phyloP scores from a whole-genome alignment of 2,888 invertebrate species.

The Eupelmus urozonus region DNA sequence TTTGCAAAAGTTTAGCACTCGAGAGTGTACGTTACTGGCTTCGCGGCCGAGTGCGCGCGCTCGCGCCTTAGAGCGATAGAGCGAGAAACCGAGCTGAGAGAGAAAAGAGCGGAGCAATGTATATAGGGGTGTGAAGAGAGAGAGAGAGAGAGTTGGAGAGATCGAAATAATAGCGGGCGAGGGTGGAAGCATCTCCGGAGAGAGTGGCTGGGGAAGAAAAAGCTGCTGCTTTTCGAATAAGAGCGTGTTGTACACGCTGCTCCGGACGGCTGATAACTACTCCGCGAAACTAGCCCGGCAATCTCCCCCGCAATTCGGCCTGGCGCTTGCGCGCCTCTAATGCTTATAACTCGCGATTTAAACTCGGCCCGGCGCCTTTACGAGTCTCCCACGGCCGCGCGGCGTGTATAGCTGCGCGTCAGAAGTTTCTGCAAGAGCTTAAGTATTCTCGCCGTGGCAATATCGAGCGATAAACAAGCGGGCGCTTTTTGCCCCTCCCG shows the following conservation, averaged over 20 bases:
- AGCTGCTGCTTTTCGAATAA: too few species aligned
- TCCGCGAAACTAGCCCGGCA: conserved; percentile 16
- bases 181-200: not conserved
- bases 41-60: not conserved
- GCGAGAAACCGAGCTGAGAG: not conserved
- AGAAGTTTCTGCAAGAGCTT: conserved; percentile 21
- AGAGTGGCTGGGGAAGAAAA: not conserved
- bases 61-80: conserved; percentile 18
- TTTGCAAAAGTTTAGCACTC: conserved; percentile 58
- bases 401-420: not conserved
- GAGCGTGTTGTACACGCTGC: conserved; percentile 3
- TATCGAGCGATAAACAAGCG: conserved; percentile 62
- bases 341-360: conserved; percentile 65
- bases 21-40: conserved; percentile 45
- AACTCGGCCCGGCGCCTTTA: conserved; percentile 62
- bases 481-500: not conserved
- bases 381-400: conserved; percentile 59
- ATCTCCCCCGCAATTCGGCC: not conserved
- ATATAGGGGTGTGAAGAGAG: not conserved
- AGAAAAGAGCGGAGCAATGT: not conserved
- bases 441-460: conserved; percentile 60
- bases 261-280: conserved; percentile 35
- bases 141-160: not conserved
- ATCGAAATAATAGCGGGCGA: conserved; percentile 45
- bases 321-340: not conserved